Percentiles rank a stretch among this genome's conserved stretches.
These are phyloP conservation scores for Drosophila watanabei DNA, from an alignment of 1,140 invertebrate species.

Conservation along the genomic window DNA sequence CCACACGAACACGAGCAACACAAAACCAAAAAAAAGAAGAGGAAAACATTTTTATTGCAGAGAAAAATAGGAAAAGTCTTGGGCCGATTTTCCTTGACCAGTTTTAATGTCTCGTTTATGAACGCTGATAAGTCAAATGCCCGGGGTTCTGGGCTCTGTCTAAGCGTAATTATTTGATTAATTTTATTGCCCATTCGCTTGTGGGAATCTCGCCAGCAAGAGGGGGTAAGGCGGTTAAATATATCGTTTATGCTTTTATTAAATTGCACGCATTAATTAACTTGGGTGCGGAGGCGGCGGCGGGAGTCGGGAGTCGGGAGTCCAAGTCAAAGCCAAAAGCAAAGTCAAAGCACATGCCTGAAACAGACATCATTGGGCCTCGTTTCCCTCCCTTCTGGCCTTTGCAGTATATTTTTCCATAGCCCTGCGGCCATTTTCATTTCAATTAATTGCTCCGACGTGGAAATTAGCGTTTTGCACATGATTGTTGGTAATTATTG, in stretches of 20 bases:
- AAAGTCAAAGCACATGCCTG: slow-evolving; percentile 57
- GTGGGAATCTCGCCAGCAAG: slow-evolving; percentile 11
- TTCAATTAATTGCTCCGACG: slow-evolving; percentile 69
- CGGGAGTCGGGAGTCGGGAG: slow-evolving; percentile 3
- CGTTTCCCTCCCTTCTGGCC: neutral
- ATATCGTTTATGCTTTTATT: slow-evolving; percentile 82
- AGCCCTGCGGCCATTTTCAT: slow-evolving; percentile 48
- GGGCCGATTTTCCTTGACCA: slow-evolving; percentile 65
- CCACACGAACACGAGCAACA: slow-evolving; percentile 23
- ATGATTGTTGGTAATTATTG: slow-evolving; percentile 67
- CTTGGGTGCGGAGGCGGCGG: slow-evolving; percentile 17
- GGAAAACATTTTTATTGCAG: slow-evolving; percentile 10
- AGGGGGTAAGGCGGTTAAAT: slow-evolving; percentile 52
- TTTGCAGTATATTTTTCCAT: slow-evolving; percentile 2
- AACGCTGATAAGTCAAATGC: slow-evolving; percentile 70
- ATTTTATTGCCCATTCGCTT: slow-evolving; percentile 73
- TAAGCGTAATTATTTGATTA: slow-evolving; percentile 80
- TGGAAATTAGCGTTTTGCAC: slow-evolving; percentile 61
- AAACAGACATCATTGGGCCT: slow-evolving; percentile 34
- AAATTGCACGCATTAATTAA: slow-evolving; percentile 82
- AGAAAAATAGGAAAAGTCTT: slow-evolving; percentile 23
- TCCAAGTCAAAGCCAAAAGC: slow-evolving; percentile 22
- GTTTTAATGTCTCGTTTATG: slow-evolving; percentile 80
- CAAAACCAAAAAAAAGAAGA: neutral
- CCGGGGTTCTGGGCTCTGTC: slow-evolving; percentile 30